phyloP scores from a whole-genome alignment of 2,888 invertebrate genomes.

The Hypolimnas misippus region DNA sequence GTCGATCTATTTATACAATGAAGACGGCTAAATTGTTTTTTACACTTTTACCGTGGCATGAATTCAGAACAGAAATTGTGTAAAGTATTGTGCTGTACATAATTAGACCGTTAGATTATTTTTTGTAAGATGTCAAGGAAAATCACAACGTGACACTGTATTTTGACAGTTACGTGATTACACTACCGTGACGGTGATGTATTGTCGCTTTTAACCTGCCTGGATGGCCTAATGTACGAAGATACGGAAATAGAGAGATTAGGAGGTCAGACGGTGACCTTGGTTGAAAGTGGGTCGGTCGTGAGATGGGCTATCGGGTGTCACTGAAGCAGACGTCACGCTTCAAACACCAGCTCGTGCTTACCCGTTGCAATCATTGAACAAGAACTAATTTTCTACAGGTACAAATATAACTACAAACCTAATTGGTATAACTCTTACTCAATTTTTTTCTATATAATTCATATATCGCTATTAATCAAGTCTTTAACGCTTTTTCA shows the following conservation, averaged over 20 bases:
- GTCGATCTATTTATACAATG: slow-evolving; percentile 12
- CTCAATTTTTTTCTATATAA: no score
- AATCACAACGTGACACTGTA: slow-evolving; percentile 25
- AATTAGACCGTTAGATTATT: slow-evolving; percentile 19
- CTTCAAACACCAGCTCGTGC: slow-evolving; percentile 59
- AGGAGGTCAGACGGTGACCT: slow-evolving; percentile 81
- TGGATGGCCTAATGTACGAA: slow-evolving; percentile 34
- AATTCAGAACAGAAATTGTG: slow-evolving; percentile 12
- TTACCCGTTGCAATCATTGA: slow-evolving; percentile 35
- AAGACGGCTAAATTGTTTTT: slow-evolving; percentile 9
- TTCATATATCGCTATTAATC: no score
- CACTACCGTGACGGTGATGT: slow-evolving; percentile 21
- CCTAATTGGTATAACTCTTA: no score
- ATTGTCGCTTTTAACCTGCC: slow-evolving; percentile 26
- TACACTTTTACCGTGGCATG: slow-evolving; percentile 16
- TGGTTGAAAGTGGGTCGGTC: slow-evolving; percentile 79
- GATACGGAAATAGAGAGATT: slow-evolving; percentile 59
- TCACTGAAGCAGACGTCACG: slow-evolving; percentile 83
- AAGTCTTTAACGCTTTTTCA: no score
- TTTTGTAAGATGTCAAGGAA: slow-evolving; percentile 21
- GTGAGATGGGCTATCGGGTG: slow-evolving; percentile 78
- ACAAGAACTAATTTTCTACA: slow-evolving; percentile 37
- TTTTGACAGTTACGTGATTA: slow-evolving; percentile 33
- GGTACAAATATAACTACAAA: slow-evolving; percentile 20
- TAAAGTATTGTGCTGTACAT: slow-evolving; percentile 14